Conservation (phyloP, 2,797 vertebrate species). For the Xerus rutilus region DNA sequence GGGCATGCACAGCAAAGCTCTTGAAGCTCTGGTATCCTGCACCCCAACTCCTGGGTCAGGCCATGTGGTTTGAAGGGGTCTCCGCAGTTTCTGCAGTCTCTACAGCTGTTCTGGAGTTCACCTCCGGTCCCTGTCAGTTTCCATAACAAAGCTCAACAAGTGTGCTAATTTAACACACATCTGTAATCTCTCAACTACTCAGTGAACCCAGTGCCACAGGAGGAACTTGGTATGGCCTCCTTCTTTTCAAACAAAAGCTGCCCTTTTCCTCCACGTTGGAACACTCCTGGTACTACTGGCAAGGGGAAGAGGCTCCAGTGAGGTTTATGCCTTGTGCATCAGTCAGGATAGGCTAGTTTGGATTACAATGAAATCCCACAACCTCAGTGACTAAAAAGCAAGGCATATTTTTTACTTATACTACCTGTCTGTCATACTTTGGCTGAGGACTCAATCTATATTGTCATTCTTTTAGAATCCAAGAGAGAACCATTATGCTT, state of each 20-base stretch:
- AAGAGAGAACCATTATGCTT: neutral
- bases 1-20: neutral
- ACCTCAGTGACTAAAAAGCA: neutral
- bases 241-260: neutral
- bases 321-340: neutral
- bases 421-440: neutral
- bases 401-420: neutral
- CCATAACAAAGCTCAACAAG: neutral
- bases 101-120: neutral
- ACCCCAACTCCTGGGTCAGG: accelerated
- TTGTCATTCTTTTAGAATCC: neutral
- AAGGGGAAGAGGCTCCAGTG: neutral
- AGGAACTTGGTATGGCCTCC: neutral
- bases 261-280: neutral
- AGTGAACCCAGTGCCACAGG: neutral
- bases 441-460: neutral
- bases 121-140: neutral
- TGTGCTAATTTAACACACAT: neutral
- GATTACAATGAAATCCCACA: neutral
- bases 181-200: neutral
- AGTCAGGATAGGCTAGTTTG: neutral
- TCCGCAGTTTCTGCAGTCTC: neutral
- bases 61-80: neutral
- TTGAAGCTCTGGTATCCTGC: neutral
- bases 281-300: neutral